These are phyloP conservation scores for Heliconius erato DNA, from an alignment of 2,888 invertebrate genomes.

Conservation along the genomic window DNA sequence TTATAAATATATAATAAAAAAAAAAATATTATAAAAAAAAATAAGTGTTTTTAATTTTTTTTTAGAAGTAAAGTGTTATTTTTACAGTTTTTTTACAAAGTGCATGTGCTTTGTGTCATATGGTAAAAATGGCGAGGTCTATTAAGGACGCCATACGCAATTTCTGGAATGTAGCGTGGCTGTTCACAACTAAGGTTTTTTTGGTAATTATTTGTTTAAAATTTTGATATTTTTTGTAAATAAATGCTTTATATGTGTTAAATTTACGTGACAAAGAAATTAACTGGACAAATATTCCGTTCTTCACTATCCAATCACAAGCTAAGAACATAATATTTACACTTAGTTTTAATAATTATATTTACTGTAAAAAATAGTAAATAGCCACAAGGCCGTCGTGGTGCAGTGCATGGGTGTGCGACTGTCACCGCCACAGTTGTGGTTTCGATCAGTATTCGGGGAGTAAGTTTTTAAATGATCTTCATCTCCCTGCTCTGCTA, in stretches of 20 bases:
- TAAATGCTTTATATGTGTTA: background rate
- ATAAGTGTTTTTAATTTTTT: background rate
- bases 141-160: conserved; percentile 66
- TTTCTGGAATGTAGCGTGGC: conserved; percentile 79
- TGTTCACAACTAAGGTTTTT: conserved; percentile 77
- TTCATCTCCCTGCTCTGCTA: too few relatives aligned
- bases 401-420: too few relatives aligned
- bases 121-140: conserved; percentile 63
- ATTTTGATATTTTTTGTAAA: background rate
- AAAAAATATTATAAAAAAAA: background rate
- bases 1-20: background rate
- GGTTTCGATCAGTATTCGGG: too few relatives aligned
- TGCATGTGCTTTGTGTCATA: conserved; percentile 5
- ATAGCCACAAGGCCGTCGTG: too few relatives aligned
- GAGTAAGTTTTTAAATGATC: too few relatives aligned
- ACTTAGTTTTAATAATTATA: background rate
- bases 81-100: background rate
- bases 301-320: too few relatives aligned
- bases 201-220: conserved; percentile 65
- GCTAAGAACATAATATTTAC: background rate
- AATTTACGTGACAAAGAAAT: background rate
- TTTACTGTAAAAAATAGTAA: too few relatives aligned
- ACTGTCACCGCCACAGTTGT: too few relatives aligned
- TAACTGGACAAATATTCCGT: background rate
- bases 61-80: background rate